Evolutionary conservation across 2,113 vertebrate species (phyloP), one percentile per base, ranked within the genome.

Genomic region (Rhagologus leucostigma): DNA sequence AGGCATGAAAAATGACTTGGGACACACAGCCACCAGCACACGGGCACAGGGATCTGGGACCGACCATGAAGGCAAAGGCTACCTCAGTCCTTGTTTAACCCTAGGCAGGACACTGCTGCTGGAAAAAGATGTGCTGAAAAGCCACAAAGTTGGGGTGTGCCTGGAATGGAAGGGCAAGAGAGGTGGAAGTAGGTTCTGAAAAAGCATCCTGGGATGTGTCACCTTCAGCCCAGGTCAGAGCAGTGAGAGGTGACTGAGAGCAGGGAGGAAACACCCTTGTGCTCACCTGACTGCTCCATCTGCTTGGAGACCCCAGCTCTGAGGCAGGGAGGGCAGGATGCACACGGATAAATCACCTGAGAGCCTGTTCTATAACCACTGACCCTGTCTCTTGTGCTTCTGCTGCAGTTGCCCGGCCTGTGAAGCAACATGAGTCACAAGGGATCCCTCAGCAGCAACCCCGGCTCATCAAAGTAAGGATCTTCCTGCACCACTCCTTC

Each of bases 391-490:
- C 21, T 49, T 96, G 49, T 95, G 70, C 46, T 89, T 96, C 69
- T 93, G 22, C 84, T 94, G 56, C 97, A 97, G 97, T n/a, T 97
- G 76, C 83, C 93, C 18, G 22, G 75, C 93, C 79, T 81, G 87
- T 3, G 90, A 84, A 93, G 89, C 92, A 3, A 65, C 57, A 97
- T 97, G 97, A 97, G 92, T 91, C 92, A 91, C 76, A 97, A 97
- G 69, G 97, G 97, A 94, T 96, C 97, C 71, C 86, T 95, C 80
- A 95, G 41, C 95, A 95, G 95, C 94, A 95, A 56, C 64, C 87
- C 97, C 2, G 69, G 96, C 84, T 93, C 97, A 17, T 33, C 82
- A 68, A 97, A 97, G 97, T 97, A 96, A 97, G 97, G 55, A 82
- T 59, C 55, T 75, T 77, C 84, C 77, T 47, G 24, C 13, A 27